A percentile compares a stretch with the other conserved stretches of the same genome.
Conservation (phyloP, 2,113 vertebrate species). For the Urocynchramus pylzowi region DNA sequence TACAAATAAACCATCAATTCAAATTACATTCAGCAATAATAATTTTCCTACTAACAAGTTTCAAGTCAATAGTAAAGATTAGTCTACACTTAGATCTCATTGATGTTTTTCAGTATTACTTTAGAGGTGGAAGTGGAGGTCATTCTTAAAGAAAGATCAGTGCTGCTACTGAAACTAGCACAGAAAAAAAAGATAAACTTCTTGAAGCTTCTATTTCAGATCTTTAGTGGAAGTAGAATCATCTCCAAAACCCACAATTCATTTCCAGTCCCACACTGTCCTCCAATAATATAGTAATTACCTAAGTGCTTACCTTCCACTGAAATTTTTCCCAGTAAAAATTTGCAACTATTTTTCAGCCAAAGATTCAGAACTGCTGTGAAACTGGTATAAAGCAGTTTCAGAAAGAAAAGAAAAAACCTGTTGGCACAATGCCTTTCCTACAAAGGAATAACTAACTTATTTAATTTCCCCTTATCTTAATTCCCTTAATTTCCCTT, state of each 20-base stretch:
- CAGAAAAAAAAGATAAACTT: background rate
- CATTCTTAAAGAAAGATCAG: background rate
- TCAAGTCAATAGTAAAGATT: background rate
- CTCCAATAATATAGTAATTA: background rate
- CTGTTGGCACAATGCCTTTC: background rate
- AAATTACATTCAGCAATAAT: background rate
- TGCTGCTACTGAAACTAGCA: background rate
- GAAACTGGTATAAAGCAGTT: background rate
- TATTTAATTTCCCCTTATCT: background rate
- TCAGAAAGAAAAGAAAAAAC: background rate
- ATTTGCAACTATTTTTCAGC: background rate
- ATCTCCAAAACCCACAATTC: background rate
- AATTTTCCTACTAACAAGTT: background rate
- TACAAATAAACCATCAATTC: background rate
- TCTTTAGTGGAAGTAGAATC: fast-evolving
- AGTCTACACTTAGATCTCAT: background rate
- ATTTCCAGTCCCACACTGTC: background rate
- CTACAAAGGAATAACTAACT: background rate
- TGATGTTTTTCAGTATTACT: background rate
- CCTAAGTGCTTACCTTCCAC: background rate
- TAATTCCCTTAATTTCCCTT: background rate
- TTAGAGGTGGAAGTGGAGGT: background rate
- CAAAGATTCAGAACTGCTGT: background rate
- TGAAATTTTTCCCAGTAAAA: background rate
- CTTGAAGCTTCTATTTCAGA: background rate